Evolutionary conservation across 1,140 invertebrate genomes (phyloP).

Genomic region (Heliconius himera): DNA sequence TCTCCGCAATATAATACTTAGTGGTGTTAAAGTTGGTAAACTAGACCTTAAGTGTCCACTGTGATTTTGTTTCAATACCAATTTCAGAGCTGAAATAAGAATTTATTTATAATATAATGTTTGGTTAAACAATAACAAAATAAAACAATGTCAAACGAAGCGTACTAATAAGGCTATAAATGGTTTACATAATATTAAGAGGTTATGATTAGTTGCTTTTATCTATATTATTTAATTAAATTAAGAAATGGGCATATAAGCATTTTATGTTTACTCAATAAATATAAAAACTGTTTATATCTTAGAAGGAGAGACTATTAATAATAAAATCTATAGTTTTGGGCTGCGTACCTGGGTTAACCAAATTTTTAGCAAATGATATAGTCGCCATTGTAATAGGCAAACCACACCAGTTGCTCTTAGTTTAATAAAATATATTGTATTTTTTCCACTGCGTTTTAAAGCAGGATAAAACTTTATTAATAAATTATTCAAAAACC

Average conservation of each 20-base stretch:
- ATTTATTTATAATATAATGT: neutral
- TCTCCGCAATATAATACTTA: slow-evolving; percentile 68
- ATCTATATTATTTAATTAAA: neutral
- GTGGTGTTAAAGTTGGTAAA: slow-evolving; percentile 57
- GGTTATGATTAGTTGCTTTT: neutral
- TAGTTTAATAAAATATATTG: slow-evolving; percentile 4
- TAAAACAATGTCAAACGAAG: neutral
- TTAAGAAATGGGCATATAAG: neutral
- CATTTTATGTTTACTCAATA: neutral
- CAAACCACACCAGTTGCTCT: slow-evolving; percentile 41
- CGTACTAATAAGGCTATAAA: neutral
- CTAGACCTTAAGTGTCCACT: slow-evolving; percentile 53
- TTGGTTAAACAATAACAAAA: neutral
- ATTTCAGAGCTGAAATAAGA: slow-evolving; percentile 57
- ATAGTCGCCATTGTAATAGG: slow-evolving; percentile 65
- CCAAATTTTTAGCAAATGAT: slow-evolving; percentile 77
- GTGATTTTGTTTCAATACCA: slow-evolving; percentile 66
- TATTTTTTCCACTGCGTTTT: neutral
- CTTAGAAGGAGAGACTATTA: neutral
- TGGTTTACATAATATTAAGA: slow-evolving; percentile 22
- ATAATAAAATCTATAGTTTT: neutral
- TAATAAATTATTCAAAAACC: slow-evolving; percentile 21
- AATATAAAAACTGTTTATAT: neutral
- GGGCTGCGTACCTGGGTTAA: slow-evolving; percentile 68
- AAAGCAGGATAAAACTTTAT: slow-evolving; percentile 8